Evolutionary conservation across 2,888 invertebrate genomes (phyloP), one percentile per base, ranked within the genome.

Genomic region (Heteropelma amictum): DNA sequence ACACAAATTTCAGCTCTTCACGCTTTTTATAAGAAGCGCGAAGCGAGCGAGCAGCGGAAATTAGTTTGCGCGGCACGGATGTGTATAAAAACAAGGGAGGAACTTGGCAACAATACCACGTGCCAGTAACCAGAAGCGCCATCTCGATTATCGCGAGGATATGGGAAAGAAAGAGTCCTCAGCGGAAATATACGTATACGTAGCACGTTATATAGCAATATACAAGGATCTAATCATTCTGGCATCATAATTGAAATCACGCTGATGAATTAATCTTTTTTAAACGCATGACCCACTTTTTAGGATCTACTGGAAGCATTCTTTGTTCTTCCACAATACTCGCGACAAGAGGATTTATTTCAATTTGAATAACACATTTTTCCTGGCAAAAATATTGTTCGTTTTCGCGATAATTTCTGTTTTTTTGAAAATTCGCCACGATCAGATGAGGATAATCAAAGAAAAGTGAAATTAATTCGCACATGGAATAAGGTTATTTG

Each of bases 21-120:
- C n/a, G 47, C 54, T n/a, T 49, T 60, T 54, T 54, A 28, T 67
- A 71, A 51, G 26, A 74, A 45, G 49, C 30, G 65, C 45, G 35
- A 28, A 71, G 68, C 71, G 47, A 72, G n/a, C n/a, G 69, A 69
- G 47, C 60, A 65, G 64, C 58, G 68, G 72, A 73, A 77, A 74
- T 56, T 71, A 63, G 61, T 65, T 21, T 33, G 56, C 64, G 60
- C 45, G 33, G 33, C 14, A 45, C 28, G 35, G 12, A 10, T 23
- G 56, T 26, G 10, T 40, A 42, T n/a, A 26, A 63, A 47, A 58
- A 45, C 17, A 42, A 45, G 33, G 7, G 23, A 35, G 53, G 19
- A 64, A 53, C 69, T 73, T 64, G 69, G 64, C 69, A 74, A 64
- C 69, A 69, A 64, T 42, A 53, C 35, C 58, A 19, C 40, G 28